Conservation (phyloP, 2,113 vertebrate species). For the Vulpes vulpes region DNA sequence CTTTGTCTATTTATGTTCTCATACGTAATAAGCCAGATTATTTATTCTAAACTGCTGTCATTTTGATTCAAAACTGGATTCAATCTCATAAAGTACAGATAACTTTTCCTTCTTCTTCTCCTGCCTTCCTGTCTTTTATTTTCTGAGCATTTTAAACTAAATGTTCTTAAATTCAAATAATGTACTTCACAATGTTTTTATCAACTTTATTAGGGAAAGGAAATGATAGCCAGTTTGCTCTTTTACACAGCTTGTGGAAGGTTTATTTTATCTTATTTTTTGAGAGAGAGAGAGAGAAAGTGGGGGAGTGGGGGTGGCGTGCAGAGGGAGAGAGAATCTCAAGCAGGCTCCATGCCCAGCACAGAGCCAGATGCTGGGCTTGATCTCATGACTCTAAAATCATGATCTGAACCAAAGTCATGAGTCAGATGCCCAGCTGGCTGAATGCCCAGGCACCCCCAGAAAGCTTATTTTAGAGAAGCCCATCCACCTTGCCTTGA, state of each 20-base stretch:
- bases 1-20: constrained; percentile 8
- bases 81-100: background rate
- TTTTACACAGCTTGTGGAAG: background rate
- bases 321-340: background rate
- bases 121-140: background rate
- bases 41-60: background rate
- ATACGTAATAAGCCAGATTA: background rate
- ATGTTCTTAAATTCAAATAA: background rate
- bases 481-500: background rate
- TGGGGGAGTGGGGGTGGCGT: background rate
- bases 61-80: constrained; percentile 7
- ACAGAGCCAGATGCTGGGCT: background rate
- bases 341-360: background rate
- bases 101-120: background rate
- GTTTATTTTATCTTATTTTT: background rate
- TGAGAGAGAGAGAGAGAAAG: background rate
- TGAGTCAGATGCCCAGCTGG: background rate
- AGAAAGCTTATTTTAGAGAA: constrained; percentile 4
- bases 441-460: background rate
- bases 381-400: background rate
- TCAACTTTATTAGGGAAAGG: constrained; percentile 46
- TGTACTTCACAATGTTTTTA: background rate
- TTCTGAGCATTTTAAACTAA: constrained; percentile 27
- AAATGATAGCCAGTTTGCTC: background rate
- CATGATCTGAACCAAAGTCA: background rate